These are phyloP conservation scores for Nannoperca obscura DNA, from an alignment of 2,797 vertebrate species.

Conservation along the genomic window DNA sequence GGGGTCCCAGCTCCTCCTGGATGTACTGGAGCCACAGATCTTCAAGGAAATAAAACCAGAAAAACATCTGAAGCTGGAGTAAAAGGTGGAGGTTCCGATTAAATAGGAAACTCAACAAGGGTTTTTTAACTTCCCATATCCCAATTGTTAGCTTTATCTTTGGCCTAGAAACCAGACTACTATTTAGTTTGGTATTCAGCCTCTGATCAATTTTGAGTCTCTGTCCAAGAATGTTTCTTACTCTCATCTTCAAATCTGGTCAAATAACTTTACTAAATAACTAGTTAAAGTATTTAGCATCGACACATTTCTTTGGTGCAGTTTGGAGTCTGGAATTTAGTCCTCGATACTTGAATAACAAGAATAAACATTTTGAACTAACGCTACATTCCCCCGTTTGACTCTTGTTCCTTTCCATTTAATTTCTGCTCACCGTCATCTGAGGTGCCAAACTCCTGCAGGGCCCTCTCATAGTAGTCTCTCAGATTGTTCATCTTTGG, in stretches of 20 bases:
- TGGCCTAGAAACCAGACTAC: not conserved
- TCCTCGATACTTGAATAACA: conserved; percentile 37
- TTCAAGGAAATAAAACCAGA: conserved; percentile 57
- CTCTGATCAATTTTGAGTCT: not conserved
- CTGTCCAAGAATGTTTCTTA: conserved; percentile 1
- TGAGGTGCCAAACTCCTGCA: conserved; percentile 92
- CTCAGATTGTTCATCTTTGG: conserved; percentile 90
- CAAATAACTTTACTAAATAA: not conserved
- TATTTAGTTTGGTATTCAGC: not conserved
- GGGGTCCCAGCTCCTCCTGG: conserved; percentile 88
- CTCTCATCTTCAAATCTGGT: not conserved
- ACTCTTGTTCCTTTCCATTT: not conserved
- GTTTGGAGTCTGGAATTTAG: not conserved
- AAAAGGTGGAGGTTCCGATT: not conserved
- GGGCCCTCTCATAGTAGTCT: conserved; percentile 93
- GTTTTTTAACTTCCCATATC: not conserved
- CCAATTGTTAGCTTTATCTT: not conserved
- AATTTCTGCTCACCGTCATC: conserved; percentile 86
- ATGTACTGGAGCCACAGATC: conserved; percentile 96
- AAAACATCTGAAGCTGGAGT: not conserved
- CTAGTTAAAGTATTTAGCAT: not conserved
- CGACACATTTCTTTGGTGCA: not conserved
- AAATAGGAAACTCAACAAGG: not conserved
- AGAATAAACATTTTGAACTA: conserved; percentile 40
- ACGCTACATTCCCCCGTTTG: not conserved